phyloP scores from a whole-genome alignment of 2,113 vertebrate species.

The Athene cunicularia region DNA sequence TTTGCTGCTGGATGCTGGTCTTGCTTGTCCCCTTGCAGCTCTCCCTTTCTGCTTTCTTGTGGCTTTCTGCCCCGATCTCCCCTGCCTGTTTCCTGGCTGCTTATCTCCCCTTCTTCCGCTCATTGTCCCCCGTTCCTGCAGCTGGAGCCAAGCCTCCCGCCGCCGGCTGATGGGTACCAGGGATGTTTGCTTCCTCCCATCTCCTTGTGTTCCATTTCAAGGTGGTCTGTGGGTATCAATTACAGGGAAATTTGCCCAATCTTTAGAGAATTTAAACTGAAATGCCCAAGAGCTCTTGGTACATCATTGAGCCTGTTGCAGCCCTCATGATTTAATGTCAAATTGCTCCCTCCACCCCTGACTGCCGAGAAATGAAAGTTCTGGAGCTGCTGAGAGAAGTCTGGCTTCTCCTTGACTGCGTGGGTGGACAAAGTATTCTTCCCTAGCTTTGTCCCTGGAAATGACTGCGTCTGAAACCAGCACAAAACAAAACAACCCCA shows the following conservation, averaged over 20 bases:
- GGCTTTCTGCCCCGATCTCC: background rate
- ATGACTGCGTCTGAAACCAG: background rate
- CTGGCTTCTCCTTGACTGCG: background rate
- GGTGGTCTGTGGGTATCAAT: background rate
- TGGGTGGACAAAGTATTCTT: background rate
- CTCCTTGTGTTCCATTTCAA: background rate
- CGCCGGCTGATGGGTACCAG: background rate
- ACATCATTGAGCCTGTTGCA: background rate
- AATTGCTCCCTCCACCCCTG: background rate
- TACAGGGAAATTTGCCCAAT: background rate
- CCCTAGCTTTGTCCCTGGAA: background rate
- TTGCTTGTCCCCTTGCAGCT: background rate
- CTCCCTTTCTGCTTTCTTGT: background rate
- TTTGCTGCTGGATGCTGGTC: fast-evolving
- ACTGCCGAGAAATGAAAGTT: background rate
- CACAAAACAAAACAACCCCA: background rate
- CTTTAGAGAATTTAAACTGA: background rate
- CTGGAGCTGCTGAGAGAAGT: background rate
- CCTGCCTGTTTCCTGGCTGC: conserved; percentile 1
- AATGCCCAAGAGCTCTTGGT: background rate
- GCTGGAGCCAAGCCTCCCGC: background rate
- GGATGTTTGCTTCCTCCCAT: background rate
- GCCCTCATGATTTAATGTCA: background rate
- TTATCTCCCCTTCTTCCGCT: conserved; percentile 11
- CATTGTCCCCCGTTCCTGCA: background rate